Evolutionary conservation across 2,797 vertebrate species (phyloP).

Genomic region (Squalus acanthias): DNA sequence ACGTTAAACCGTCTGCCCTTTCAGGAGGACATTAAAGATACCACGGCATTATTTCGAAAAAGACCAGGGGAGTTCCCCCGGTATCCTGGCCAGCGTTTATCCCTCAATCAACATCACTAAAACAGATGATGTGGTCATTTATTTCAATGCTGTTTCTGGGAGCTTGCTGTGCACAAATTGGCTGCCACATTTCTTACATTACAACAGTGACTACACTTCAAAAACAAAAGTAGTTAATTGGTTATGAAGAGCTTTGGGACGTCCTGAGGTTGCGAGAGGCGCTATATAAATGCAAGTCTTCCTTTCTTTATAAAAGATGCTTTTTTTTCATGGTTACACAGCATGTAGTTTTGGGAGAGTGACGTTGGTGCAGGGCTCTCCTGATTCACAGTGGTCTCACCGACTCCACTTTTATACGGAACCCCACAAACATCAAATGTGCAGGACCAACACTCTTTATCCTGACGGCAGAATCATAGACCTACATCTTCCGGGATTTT

Average conservation of each 20-base stretch:
- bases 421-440: background rate
- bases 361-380: background rate
- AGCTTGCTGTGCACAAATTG: background rate
- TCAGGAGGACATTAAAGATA: background rate
- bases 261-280: background rate
- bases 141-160: background rate
- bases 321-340: background rate
- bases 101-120: background rate
- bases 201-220: background rate
- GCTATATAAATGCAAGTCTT: background rate
- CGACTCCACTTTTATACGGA: background rate
- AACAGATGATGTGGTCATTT: background rate
- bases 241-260: background rate
- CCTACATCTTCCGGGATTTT: background rate
- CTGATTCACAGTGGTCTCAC: background rate
- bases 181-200: background rate
- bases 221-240: background rate
- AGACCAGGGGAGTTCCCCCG: background rate
- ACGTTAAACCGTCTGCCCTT: background rate
- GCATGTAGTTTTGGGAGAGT: background rate
- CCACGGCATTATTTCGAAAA: background rate
- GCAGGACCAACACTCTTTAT: background rate
- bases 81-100: background rate
- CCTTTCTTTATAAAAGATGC: background rate
- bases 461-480: background rate